Base-by-base conservation (phyloP, 1,140 invertebrate species). In the Teleopsis dalmanni region DNA sequence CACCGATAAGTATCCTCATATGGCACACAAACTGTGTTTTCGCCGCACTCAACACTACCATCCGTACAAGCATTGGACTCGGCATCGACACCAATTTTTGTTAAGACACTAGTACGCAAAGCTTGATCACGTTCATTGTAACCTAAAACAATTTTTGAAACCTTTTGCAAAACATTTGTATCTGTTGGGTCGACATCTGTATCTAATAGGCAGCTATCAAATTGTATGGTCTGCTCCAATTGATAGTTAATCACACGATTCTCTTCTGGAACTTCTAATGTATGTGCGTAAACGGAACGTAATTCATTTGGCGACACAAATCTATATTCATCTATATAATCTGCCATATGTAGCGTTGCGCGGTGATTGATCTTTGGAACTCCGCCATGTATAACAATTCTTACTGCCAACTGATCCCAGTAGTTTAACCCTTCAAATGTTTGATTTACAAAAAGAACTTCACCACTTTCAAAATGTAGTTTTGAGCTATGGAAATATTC, bases 351-450 rank as follows among this genome's bases (percentile, higher is more conserved):
- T 6, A 95, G 73, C 55, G 79, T 80, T 0, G 78, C 73, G 4
- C 78, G 78, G 4, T 70, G 49, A 0, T 78, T 68, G 13, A 95
- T 66, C 0, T 65, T 57, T 0, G 93, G 92, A 13, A 94, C 70
- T 3, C 78, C 81, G 25, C 93, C 94, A 43, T 82, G 79, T 11
- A 97, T 75, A 31, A 85, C 76, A 1, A 84, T 81, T 46, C 88
- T 83, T 52, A 91, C 76, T 57, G 81, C 77, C 27, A 96, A 70
- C 71, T 94, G 89, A 62, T 93, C 88, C 61, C 89, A 93, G 10
- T 92, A 85, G 69, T 96, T 90, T n/a, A 92, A 76, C 0, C 93
- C 93, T 45, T 82, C 71, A 62, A 86, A 95, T 52, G 78, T 78
- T 70, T 93, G 91, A 47, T 76, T 78, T 19, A 96, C 79, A 11